Evolutionary conservation across 2,888 invertebrate genomes (phyloP).

Genomic region (Pandemis heparana): DNA sequence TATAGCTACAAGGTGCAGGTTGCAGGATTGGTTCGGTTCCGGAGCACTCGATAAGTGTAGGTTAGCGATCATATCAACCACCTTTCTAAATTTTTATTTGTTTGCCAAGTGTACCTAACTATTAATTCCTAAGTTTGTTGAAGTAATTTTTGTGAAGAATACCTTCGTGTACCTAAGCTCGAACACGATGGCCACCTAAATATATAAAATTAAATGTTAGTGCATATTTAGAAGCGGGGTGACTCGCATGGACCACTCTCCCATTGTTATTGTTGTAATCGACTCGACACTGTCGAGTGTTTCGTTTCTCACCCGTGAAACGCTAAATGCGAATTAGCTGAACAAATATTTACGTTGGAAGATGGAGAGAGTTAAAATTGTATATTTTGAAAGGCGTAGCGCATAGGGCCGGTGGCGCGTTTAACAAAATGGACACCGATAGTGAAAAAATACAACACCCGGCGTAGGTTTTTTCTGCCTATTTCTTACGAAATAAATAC

Average conservation of each 20-base stretch:
- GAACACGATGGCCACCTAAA: not conserved
- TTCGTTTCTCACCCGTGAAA: conserved; percentile 75
- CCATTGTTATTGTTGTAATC: conserved; percentile 78
- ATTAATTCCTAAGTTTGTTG: too few species aligned
- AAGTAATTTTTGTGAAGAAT: too few species aligned
- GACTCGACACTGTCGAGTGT: conserved; percentile 77
- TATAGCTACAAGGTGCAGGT: too few species aligned
- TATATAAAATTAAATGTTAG: not conserved
- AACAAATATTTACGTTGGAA: conserved; percentile 81
- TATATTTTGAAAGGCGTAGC: conserved; percentile 58
- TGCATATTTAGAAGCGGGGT: conserved; percentile 15
- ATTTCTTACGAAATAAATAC: conserved; percentile 3
- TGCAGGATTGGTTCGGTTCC: too few species aligned
- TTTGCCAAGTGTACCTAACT: too few species aligned
- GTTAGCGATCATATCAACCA: too few species aligned
- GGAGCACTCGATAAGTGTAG: too few species aligned
- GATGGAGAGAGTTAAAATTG: conserved; percentile 70
- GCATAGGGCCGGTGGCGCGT: not conserved
- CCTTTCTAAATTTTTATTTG: too few species aligned
- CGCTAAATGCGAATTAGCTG: conserved; percentile 82
- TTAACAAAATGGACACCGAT: conserved; percentile 14
- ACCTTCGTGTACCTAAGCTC: not conserved
- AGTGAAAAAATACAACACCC: conserved; percentile 14
- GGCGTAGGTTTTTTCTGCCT: conserved; percentile 10
- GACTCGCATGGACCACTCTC: conserved; percentile 61